Conservation (phyloP, 2,113 vertebrate genomes). For the Gobio gobio region DNA sequence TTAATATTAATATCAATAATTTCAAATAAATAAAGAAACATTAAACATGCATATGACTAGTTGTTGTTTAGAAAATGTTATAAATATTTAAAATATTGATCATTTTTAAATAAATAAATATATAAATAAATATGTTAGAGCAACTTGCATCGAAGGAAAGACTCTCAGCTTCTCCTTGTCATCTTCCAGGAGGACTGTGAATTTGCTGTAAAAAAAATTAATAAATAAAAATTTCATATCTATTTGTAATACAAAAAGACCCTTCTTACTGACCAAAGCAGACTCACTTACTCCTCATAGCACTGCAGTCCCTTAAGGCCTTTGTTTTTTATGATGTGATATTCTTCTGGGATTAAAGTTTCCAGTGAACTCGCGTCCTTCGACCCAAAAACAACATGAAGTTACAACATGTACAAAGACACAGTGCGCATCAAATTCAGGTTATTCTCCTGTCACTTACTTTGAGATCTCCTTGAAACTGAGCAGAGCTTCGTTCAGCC, state of each 20-base stretch:
- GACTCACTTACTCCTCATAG: conserved; percentile 83
- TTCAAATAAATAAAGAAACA: background rate
- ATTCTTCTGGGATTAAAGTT: conserved; percentile 85
- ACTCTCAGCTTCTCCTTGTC: conserved; percentile 77
- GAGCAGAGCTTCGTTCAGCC: conserved; percentile 42
- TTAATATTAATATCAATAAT: background rate
- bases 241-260: background rate
- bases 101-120: background rate
- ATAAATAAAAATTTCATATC: background rate
- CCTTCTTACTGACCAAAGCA: background rate
- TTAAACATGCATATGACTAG: background rate
- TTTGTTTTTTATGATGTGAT: conserved; percentile 84
- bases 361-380: conserved; percentile 69
- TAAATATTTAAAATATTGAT: background rate
- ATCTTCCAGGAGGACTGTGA: conserved; percentile 86
- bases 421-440: background rate
- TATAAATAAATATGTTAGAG: background rate
- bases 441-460: conserved; percentile 48
- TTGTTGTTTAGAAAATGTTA: background rate
- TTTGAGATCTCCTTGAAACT: conserved; percentile 48
- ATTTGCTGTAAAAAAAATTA: conserved; percentile 78
- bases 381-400: conserved; percentile 43
- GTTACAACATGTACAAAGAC: background rate
- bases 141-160: conserved; percentile 87
- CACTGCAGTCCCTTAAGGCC: conserved; percentile 80